Conservation (phyloP, 2,797 vertebrate genomes). For the Allobates femoralis region DNA sequence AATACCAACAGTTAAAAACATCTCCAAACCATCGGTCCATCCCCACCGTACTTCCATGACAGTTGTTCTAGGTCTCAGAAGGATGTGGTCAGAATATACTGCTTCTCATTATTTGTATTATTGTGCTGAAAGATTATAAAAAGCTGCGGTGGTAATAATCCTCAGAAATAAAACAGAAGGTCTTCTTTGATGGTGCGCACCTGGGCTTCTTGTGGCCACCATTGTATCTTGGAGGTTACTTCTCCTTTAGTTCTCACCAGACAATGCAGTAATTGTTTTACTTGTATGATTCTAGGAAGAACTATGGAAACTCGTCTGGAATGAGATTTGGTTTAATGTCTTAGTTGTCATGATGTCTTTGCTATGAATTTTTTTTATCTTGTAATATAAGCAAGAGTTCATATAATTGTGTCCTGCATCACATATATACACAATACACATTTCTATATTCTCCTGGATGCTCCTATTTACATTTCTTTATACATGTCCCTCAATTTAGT, state of each 20-base stretch:
- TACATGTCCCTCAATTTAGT: no score
- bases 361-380: neutral
- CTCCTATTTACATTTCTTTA: no score
- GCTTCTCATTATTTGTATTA: conserved; percentile 64
- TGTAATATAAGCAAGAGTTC: neutral
- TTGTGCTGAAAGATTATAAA: conserved; percentile 65
- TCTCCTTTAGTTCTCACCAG: conserved; percentile 68
- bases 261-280: conserved; percentile 72
- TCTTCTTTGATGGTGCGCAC: conserved; percentile 67
- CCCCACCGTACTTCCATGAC: conserved; percentile 59
- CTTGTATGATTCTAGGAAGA: conserved; percentile 50
- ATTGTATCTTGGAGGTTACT: conserved; percentile 71
- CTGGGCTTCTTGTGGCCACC: conserved; percentile 69
- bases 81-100: conserved; percentile 7
- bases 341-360: neutral
- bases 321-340: neutral
- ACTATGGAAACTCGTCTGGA: neutral
- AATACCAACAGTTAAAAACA: neutral
- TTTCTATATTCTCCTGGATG: no score
- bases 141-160: conserved; percentile 64
- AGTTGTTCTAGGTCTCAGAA: neutral
- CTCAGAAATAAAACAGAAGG: conserved; percentile 68
- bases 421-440: no score
- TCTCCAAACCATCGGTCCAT: conserved; percentile 65
- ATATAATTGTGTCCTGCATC: no score